phyloP scores from a whole-genome alignment of 2,113 vertebrate genomes.

The Cinclus cinclus region DNA sequence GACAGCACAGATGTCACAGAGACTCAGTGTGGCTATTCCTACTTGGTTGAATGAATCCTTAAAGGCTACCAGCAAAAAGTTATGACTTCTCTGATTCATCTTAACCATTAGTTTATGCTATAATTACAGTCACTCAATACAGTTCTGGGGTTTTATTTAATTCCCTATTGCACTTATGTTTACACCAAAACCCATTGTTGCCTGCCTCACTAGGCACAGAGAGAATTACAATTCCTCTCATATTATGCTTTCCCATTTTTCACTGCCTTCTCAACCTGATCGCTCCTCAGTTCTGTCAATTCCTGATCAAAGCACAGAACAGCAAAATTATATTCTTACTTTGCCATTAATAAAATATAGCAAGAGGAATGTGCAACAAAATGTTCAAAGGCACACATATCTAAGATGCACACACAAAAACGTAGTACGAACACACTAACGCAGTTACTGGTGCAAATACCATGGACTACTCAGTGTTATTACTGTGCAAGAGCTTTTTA shows the following conservation, averaged over 20 bases:
- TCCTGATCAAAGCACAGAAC: background rate
- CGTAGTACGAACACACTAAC: background rate
- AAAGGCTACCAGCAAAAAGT: background rate
- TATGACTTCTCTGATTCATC: background rate
- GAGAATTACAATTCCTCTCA: background rate
- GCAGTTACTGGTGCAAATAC: background rate
- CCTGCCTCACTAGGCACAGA: background rate
- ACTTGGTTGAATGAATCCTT: background rate
- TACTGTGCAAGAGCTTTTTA: background rate
- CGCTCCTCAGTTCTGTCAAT: background rate
- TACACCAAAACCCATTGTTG: constrained; percentile 2
- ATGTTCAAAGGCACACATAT: accelerated
- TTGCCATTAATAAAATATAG: background rate
- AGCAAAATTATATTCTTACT: background rate
- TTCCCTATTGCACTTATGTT: background rate
- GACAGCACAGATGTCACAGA: background rate
- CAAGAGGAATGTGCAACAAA: background rate
- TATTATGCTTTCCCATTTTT: background rate
- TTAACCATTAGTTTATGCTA: background rate
- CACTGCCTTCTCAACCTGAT: background rate
- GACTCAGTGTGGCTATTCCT: background rate
- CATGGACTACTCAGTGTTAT: background rate
- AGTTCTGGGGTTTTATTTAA: background rate
- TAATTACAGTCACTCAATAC: background rate
- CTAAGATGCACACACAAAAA: background rate